These are phyloP conservation scores for Piezodorus guildinii DNA, from an alignment of 1,140 invertebrate genomes.

Conservation along the genomic window DNA sequence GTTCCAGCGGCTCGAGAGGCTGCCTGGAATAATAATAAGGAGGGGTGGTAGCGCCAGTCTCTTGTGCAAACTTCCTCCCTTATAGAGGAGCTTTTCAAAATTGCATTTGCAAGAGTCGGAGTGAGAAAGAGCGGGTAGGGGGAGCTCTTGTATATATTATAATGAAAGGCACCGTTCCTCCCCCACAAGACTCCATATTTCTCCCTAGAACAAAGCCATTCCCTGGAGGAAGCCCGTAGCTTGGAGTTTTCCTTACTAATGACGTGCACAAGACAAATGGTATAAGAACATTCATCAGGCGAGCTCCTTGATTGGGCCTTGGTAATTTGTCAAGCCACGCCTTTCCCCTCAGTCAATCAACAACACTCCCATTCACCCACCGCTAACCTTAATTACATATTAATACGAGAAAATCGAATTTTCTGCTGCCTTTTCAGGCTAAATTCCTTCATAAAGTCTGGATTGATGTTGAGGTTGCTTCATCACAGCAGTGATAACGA, in stretches of 20 bases:
- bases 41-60: not conserved
- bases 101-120: conserved; percentile 16
- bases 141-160: conserved; percentile 6
- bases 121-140: not conserved
- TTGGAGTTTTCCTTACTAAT: conserved; percentile 1
- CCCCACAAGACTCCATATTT: not conserved
- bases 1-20: too few relatives aligned
- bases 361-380: not conserved
- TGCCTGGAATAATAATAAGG: not conserved
- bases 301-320: conserved; percentile 2
- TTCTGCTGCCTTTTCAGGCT: too few relatives aligned
- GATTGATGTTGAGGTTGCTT: too few relatives aligned
- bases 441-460: too few relatives aligned
- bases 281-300: conserved; percentile 22
- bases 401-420: not conserved
- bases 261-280: conserved; percentile 20
- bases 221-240: not conserved
- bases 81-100: conserved; percentile 18
- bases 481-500: too few relatives aligned
- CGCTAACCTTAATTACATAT: conserved; percentile 9
- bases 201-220: too few relatives aligned
- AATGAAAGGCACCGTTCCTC: not conserved
- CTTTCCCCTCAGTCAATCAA: conserved; percentile 5
- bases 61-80: conserved; percentile 6
- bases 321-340: conserved; percentile 11